Evolutionary conservation across 1,140 invertebrate species (phyloP).

Genomic region (Calliopsis andreniformis): DNA sequence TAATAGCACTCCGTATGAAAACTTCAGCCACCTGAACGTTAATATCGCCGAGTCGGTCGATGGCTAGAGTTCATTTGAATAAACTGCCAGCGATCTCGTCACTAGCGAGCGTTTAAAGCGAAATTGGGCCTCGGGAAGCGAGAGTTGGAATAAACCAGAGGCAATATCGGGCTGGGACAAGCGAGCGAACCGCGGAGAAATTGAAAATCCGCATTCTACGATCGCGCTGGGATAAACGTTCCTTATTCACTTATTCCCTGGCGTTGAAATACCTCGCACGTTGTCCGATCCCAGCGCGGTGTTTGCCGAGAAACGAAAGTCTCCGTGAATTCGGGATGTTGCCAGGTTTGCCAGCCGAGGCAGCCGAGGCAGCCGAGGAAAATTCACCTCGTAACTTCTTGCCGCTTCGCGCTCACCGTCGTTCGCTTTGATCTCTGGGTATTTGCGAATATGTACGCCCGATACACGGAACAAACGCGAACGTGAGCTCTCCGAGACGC

Average conservation of each 20-base stretch:
- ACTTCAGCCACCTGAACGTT: no score
- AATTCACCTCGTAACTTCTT: slow-evolving; percentile 46
- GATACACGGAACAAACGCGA: not conserved
- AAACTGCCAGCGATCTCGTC: not conserved
- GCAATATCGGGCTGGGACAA: slow-evolving; percentile 36
- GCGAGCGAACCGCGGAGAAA: slow-evolving; percentile 11
- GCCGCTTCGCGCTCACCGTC: not conserved
- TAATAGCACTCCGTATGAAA: no score
- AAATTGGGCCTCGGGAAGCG: not conserved
- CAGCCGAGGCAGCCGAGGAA: slow-evolving; percentile 18
- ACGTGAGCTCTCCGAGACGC: not conserved
- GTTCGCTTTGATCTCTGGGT: slow-evolving; percentile 55
- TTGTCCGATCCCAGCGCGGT: slow-evolving; percentile 39
- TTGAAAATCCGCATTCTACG: slow-evolving; percentile 41
- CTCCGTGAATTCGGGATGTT: slow-evolving; percentile 35
- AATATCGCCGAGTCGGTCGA: no score
- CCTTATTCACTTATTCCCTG: slow-evolving; percentile 32
- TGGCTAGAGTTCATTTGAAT: slow-evolving; percentile 30
- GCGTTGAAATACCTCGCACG: slow-evolving; percentile 49
- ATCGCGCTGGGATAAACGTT: slow-evolving; percentile 32
- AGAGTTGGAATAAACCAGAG: slow-evolving; percentile 12
- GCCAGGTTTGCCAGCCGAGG: not conserved
- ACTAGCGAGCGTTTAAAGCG: not conserved
- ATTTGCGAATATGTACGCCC: slow-evolving; percentile 33
- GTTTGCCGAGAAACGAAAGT: slow-evolving; percentile 42